A percentile compares a stretch with the other conserved stretches of the same genome.
Evolutionary conservation across 1,140 invertebrate species (phyloP).

Genomic region (Drosophila orena): DNA sequence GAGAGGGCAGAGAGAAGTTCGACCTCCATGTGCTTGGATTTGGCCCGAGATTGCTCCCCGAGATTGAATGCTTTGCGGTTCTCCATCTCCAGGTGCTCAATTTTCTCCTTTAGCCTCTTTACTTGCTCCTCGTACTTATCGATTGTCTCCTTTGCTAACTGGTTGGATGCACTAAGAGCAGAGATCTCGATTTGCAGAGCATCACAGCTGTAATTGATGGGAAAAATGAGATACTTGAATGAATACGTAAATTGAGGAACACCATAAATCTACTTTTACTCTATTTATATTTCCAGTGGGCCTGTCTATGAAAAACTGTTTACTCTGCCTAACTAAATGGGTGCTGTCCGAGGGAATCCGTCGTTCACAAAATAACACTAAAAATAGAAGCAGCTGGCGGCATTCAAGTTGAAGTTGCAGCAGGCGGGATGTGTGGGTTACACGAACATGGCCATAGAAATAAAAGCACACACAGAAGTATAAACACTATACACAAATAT

Average conservation of each 20-base stretch:
- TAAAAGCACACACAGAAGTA: too few species aligned
- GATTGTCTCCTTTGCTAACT: conserved; percentile 44
- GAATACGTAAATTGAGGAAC: not conserved
- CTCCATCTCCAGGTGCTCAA: conserved; percentile 71
- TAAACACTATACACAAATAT: too few species aligned
- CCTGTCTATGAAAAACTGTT: not conserved
- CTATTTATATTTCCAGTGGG: not conserved
- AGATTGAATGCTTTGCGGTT: conserved; percentile 57
- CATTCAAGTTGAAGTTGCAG: conserved; percentile 59
- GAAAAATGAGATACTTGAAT: not conserved
- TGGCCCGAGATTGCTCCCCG: conserved; percentile 66
- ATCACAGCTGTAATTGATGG: conserved; percentile 36
- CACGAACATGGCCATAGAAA: not conserved
- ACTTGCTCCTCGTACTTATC: conserved; percentile 49
- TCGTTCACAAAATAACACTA: conserved; percentile 48
- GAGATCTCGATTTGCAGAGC: conserved; percentile 28
- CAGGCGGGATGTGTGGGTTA: conserved; percentile 20
- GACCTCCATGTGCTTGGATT: conserved; percentile 60
- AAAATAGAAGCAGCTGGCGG: conserved; percentile 66
- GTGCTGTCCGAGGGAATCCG: conserved; percentile 13
- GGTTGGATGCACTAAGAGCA: conserved; percentile 33
- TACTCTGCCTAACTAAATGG: conserved; percentile 1
- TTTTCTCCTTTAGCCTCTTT: conserved; percentile 42
- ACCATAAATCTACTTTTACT: too few species aligned
- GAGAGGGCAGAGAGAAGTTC: conserved; percentile 61